Evolutionary conservation across 1,140 invertebrate genomes (phyloP).

Genomic region (Drosophila ercepeae): DNA sequence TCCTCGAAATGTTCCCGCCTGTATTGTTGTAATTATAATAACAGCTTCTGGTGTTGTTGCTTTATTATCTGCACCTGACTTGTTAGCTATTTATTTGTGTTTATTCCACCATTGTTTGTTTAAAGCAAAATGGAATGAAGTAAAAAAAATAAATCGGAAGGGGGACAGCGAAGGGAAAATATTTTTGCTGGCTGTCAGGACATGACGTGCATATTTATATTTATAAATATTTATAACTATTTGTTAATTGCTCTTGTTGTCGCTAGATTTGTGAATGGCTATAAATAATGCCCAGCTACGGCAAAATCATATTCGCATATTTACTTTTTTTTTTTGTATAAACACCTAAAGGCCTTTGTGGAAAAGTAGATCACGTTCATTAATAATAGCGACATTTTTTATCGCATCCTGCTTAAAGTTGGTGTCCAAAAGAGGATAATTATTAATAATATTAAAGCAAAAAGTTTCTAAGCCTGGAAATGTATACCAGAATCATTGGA

Average conservation of each 20-base stretch:
- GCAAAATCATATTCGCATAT: not conserved
- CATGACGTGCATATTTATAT: conserved; percentile 33
- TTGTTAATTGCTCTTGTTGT: conserved; percentile 45
- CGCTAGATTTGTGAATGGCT: conserved; percentile 15
- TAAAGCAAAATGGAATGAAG: conserved; percentile 34
- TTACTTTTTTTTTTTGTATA: not conserved
- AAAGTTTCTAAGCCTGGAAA: too few species aligned
- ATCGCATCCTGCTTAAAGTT: not conserved
- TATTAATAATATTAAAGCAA: too few species aligned
- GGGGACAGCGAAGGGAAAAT: conserved; percentile 4
- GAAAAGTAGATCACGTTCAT: not conserved
- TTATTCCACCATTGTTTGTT: conserved; percentile 48
- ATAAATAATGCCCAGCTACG: conserved; percentile 24
- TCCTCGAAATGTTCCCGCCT: not conserved
- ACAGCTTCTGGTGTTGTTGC: conserved; percentile 38
- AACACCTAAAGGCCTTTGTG: not conserved
- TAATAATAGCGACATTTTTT: not conserved
- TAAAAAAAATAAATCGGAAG: conserved; percentile 5
- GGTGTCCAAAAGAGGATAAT: too few species aligned
- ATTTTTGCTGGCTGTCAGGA: conserved; percentile 43
- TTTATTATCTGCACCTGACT: conserved; percentile 70
- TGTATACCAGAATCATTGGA: too few species aligned
- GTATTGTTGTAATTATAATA: conserved; percentile 53
- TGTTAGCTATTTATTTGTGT: conserved; percentile 53
- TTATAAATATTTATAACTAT: conserved; percentile 49